Base-by-base conservation (phyloP, 2,797 vertebrate genomes). In the Leucoraja ocellata region DNA sequence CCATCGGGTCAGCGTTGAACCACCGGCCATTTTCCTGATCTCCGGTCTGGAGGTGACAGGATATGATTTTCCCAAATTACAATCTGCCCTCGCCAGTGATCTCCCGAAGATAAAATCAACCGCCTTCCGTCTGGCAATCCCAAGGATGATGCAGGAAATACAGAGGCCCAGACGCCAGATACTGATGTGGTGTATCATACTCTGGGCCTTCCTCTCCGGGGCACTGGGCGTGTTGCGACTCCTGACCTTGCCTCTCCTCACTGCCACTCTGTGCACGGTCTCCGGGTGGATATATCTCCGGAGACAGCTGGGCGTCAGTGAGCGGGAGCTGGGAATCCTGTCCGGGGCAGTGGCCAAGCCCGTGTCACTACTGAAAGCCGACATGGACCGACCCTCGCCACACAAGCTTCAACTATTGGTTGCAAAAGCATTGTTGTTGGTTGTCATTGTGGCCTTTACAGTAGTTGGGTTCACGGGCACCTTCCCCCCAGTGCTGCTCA, bases 1-100 rank as follows among this genome's bases (percentile, higher is more conserved):
- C 32, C 63, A 91, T 71, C 36, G 0, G 18, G 28, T 32, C 32
- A 14, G 32, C 7, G 61, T 91, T 39, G 71, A 63, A 39, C 63
- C 61, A 39, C 65, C 65, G 10, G n/a, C 32, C 6, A 91, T 91
- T 91, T 91, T 91, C 68, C 86, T 91, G 32, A 91, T 91, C 32
- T 91, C 88, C 0, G 71, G 65, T 71, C 71, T 91, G 16, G 21
- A 91, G 6, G 18, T 36, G 88, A 5, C 39, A 1, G 10, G 39
- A 91, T 91, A 91, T 39, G 88, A 91, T 32, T 91, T 91, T 71
- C 88, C 32, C 7, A 23, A 71, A 39, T 39, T 91, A 91, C 71
- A 36, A 32, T 10, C n/a, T 13, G 39, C n/a, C 65, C 88, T 91
- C 4, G 65, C 32, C 88, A 91, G 9, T 32, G 2, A 91, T 91